These are phyloP conservation scores for Anoura caudifer DNA, from an alignment of 2,113 vertebrate species.

Conservation along the genomic window DNA sequence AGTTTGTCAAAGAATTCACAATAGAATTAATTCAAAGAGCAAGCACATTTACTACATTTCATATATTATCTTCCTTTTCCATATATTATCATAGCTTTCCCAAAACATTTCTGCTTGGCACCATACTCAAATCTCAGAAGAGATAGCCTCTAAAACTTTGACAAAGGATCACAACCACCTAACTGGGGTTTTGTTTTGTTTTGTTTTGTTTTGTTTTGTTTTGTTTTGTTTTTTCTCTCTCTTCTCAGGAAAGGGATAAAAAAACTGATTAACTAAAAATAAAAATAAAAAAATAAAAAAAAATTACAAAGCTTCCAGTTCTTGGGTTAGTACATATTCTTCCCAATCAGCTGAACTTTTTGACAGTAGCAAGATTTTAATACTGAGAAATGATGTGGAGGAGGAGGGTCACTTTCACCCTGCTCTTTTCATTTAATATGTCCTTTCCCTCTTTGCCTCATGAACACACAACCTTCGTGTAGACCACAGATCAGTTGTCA, in stretches of 20 bases:
- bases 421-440: background rate
- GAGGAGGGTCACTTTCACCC: background rate
- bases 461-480: background rate
- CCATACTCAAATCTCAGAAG: background rate
- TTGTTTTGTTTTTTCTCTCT: too few relatives aligned
- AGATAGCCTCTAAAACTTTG: background rate
- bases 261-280: constrained; percentile 14
- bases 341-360: background rate
- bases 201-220: too few relatives aligned
- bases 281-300: too few relatives aligned
- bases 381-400: background rate
- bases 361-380: background rate
- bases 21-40: background rate
- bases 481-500: background rate
- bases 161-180: constrained; percentile 12
- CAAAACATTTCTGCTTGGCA: background rate
- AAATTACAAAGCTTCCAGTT: background rate
- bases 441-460: background rate
- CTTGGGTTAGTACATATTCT: background rate
- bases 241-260: constrained; percentile 35
- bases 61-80: background rate
- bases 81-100: too few relatives aligned
- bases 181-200: constrained; percentile 33
- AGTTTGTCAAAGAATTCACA: constrained; percentile 12
- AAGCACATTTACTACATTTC: background rate